Base-by-base conservation (phyloP, 1,140 invertebrate genomes). In the Papilio polyxenes region DNA sequence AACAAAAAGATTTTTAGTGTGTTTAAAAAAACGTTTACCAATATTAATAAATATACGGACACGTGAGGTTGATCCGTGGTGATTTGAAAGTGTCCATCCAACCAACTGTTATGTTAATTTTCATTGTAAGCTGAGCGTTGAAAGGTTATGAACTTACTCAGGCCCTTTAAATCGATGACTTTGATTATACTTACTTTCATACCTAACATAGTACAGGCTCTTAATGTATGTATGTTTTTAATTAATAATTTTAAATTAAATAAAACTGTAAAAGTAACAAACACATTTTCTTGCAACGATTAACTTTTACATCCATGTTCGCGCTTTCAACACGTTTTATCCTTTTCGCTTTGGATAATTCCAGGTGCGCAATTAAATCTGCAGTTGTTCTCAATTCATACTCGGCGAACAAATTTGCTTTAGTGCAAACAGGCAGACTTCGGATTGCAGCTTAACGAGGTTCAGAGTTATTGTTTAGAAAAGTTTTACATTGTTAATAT, bases 311-410 rank as follows among this genome's bases (percentile, higher is more conserved):
- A 72, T 31, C 31, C 65, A 72, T 40, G 65, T 72, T 72, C 65
- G 31, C 23, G 65, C 65, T 72, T 72, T 72, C 65, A 72, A 72
- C 65, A 37, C 65, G 13, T 72, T 40, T 40, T 72, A 37, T 72
- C 65, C 31, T 72, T 72, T 72, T 37, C 65, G 53, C 59, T 65
- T 80, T 40, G 44, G 78, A 62, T 31, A 65, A 37, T 80, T n/a
- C 78, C 78, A 80, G 78, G 40, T 80, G 78, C 10, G 62, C 78
- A 80, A 80, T 65, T 80, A 80, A 80, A 69, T 80, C 78, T 69
- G 78, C 78, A 80, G 78, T 65, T 80, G 62, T n/a, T 44, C 48
- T 44, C n/a, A 69, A 80, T 69, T 80, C 62, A 69, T 80, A 80
- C 44, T 69, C 40, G 44, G 40, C 11, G 37, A 69, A 65, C 44